Evolutionary conservation across 2,113 vertebrate species (phyloP).

Genomic region (Dendrocopos noguchii): DNA sequence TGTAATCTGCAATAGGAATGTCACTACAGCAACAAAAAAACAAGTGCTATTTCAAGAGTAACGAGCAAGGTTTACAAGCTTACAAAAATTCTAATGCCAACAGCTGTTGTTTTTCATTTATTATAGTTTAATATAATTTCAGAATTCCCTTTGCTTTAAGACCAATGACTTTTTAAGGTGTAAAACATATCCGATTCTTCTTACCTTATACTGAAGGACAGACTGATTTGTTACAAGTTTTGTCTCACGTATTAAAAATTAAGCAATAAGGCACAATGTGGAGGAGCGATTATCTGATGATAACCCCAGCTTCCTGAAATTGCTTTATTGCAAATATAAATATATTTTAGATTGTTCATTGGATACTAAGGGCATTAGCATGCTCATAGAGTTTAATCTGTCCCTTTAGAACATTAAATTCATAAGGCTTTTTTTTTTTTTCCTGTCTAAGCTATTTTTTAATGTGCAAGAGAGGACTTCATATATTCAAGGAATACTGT

Average conservation of each 20-base stretch:
- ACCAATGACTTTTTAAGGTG: neutral
- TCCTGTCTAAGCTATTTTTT: slow-evolving; percentile 34
- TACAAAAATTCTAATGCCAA: slow-evolving; percentile 22
- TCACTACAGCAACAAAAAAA: slow-evolving; percentile 9
- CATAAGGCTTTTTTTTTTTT: slow-evolving; percentile 28
- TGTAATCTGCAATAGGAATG: neutral
- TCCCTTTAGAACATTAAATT: slow-evolving; percentile 44
- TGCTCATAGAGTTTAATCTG: slow-evolving; percentile 4
- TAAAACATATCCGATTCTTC: neutral
- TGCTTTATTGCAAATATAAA: slow-evolving; percentile 35
- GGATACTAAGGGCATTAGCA: slow-evolving; percentile 2
- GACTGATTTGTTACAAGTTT: slow-evolving; percentile 6
- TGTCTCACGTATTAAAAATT: slow-evolving; percentile 30
- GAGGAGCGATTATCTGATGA: slow-evolving; percentile 6
- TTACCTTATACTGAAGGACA: slow-evolving; percentile 15
- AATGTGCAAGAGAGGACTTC: slow-evolving; percentile 43
- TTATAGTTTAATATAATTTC: neutral
- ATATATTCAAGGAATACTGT: slow-evolving; percentile 46
- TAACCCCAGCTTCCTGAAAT: slow-evolving; percentile 44
- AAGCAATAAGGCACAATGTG: slow-evolving; percentile 68
- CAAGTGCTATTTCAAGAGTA: slow-evolving; percentile 30
- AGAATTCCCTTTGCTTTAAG: slow-evolving; percentile 26
- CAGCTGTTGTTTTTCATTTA: neutral
- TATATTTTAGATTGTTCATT: slow-evolving; percentile 7
- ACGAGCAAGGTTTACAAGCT: slow-evolving; percentile 20